phyloP scores from a whole-genome alignment of 2,888 invertebrate species.

The Ichneumoninae sp. region DNA sequence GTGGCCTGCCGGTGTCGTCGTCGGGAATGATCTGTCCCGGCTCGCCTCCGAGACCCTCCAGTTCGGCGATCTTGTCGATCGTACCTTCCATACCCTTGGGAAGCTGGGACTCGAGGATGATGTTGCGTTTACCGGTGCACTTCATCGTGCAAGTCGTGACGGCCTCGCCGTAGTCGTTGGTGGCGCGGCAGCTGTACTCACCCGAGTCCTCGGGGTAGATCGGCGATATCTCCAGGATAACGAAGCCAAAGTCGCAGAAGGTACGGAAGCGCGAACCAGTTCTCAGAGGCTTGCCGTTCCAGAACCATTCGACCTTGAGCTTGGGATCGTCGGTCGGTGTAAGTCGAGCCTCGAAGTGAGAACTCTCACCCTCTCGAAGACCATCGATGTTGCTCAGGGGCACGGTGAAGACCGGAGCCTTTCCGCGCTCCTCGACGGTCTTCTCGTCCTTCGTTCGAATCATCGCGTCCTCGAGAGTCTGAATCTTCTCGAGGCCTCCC shows the following conservation, averaged over 20 bases:
- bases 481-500: slow-evolving; percentile 96
- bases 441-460: slow-evolving; percentile 91
- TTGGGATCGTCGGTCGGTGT: slow-evolving; percentile 96
- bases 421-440: slow-evolving; percentile 90
- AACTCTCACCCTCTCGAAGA: slow-evolving; percentile 95
- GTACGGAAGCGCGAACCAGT: slow-evolving; percentile 97
- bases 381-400: slow-evolving; percentile 95
- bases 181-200: slow-evolving; percentile 94
- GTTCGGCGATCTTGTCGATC: slow-evolving; percentile 95
- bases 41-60: slow-evolving; percentile 93
- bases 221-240: slow-evolving; percentile 98
- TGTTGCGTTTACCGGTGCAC: slow-evolving; percentile 95
- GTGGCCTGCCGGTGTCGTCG: slow-evolving; percentile 94
- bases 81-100: slow-evolving; percentile 97
- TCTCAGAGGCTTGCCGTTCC: slow-evolving; percentile 95
- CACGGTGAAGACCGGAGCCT: slow-evolving; percentile 95
- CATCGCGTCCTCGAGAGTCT: slow-evolving; percentile 95
- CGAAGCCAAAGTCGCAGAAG: slow-evolving; percentile 99
- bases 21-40: slow-evolving; percentile 89
- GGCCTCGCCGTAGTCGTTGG: slow-evolving; percentile 95
- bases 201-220: slow-evolving; percentile 98
- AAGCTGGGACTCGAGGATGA: slow-evolving; percentile 95
- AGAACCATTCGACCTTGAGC: slow-evolving; percentile 96
- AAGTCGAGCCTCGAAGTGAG: slow-evolving; percentile 95
- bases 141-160: slow-evolving; percentile 95